These are phyloP conservation scores for Lasiurus cinereus DNA, from an alignment of 2,113 vertebrate species.

Conservation along the genomic window DNA sequence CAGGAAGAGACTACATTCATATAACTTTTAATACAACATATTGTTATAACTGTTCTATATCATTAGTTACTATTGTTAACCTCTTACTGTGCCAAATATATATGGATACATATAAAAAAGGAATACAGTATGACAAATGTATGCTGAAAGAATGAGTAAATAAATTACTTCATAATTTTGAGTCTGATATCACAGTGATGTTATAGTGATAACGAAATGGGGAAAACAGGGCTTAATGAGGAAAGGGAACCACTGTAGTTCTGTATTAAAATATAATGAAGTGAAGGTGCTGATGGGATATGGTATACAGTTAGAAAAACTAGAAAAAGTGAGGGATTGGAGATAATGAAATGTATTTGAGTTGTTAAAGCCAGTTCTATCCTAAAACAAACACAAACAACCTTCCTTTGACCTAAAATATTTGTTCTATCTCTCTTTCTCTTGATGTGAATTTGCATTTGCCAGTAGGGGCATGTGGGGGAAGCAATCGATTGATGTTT, in stretches of 20 bases:
- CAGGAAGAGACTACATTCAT: neutral
- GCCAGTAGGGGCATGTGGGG: neutral
- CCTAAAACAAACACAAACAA: neutral
- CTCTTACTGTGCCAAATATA: neutral
- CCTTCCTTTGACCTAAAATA: neutral
- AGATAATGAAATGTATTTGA: neutral
- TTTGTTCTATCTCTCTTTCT: neutral
- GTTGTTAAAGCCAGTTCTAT: neutral
- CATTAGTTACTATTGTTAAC: neutral
- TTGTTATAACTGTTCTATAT: neutral
- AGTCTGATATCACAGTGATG: neutral
- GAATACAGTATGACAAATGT: neutral
- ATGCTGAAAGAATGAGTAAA: constrained; percentile 46
- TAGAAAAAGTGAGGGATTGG: neutral
- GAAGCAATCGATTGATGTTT: too few relatives aligned
- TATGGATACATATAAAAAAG: neutral
- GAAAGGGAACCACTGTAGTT: neutral
- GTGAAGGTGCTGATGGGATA: neutral
- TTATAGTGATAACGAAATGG: neutral
- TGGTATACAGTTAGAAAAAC: neutral
- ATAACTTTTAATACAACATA: neutral
- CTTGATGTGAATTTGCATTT: constrained; percentile 10
- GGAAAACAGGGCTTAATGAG: neutral
- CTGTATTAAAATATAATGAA: neutral
- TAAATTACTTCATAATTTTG: constrained; percentile 7